phyloP scores from a whole-genome alignment of 2,797 vertebrate genomes.

The Neomorphus geoffroyi region DNA sequence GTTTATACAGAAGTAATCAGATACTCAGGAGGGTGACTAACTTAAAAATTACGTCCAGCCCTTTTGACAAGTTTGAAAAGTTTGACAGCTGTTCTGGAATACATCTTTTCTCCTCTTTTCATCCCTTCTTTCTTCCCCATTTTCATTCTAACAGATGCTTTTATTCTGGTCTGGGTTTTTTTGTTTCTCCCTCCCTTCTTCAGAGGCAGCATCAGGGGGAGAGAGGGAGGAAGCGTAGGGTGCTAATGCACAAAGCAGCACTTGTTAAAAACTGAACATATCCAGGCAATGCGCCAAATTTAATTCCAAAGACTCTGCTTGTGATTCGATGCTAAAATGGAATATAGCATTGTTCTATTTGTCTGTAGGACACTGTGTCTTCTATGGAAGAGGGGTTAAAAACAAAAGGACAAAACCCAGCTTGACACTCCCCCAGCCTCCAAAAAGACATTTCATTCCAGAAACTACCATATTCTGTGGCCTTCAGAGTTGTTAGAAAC shows the following conservation, averaged over 20 bases:
- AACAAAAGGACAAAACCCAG: conserved; percentile 65
- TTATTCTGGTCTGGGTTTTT: conserved; percentile 82
- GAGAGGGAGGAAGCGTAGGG: conserved; percentile 54
- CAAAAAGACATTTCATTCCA: conserved; percentile 54
- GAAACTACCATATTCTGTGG: conserved; percentile 62
- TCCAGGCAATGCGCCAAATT: conserved; percentile 85
- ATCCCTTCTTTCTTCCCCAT: conserved; percentile 41
- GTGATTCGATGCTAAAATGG: conserved; percentile 74
- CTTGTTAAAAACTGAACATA: conserved; percentile 92
- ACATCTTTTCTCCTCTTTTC: conserved; percentile 58
- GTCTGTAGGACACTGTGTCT: conserved; percentile 78
- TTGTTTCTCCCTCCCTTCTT: conserved; percentile 58
- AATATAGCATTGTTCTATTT: conserved; percentile 76
- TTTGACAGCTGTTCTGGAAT: conserved; percentile 78
- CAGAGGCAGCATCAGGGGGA: conserved; percentile 36
- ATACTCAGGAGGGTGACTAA: conserved; percentile 53
- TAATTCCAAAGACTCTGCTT: conserved; percentile 79
- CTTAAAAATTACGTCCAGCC: conserved; percentile 72
- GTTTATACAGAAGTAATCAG: neutral
- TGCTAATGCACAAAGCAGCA: conserved; percentile 85
- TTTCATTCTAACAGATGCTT: conserved; percentile 81
- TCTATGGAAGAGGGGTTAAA: conserved; percentile 60
- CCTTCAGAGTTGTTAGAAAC: conserved; percentile 60
- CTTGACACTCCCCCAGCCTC: conserved; percentile 49
- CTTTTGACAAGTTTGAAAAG: conserved; percentile 74